phyloP scores from a whole-genome alignment of 2,797 vertebrate genomes.

The Hoplostethus atlanticus region DNA sequence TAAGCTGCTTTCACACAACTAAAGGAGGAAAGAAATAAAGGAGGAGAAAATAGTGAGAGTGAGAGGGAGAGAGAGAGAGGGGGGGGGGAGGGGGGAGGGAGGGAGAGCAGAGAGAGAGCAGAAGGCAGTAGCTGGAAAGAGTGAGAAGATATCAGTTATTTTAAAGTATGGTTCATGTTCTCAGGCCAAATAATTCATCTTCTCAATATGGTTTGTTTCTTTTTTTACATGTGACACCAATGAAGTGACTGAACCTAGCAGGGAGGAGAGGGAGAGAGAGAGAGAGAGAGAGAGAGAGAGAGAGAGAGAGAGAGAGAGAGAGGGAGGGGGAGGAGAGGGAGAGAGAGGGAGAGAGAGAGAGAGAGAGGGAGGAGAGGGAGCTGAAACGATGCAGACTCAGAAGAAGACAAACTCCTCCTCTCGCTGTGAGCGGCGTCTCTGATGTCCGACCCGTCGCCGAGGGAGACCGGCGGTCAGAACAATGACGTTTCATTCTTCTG shows the following conservation, averaged over 20 bases:
- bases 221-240: no score
- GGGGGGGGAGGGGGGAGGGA: no score
- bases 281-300: constrained; percentile 6
- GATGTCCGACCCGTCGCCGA: constrained; percentile 4
- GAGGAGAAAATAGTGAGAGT: not conserved
- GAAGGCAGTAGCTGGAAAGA: no score
- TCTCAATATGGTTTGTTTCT: no score
- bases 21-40: constrained; percentile 40
- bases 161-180: no score
- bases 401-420: not conserved
- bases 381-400: not conserved
- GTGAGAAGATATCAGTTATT: no score
- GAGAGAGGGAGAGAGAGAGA: not conserved
- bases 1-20: constrained; percentile 71
- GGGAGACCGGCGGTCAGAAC: constrained; percentile 29
- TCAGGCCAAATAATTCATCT: no score
- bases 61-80: not conserved
- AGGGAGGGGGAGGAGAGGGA: not conserved
- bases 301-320: constrained; percentile 16
- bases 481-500: constrained; percentile 29
- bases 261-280: not conserved
- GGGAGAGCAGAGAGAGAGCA: no score
- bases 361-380: not conserved
- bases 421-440: constrained; percentile 16
- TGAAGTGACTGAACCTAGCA: no score